Percentiles rank a stretch among this genome's conserved stretches.
phyloP scores from a whole-genome alignment of 1,140 invertebrate species.

The Philotrypesis tridentata region DNA sequence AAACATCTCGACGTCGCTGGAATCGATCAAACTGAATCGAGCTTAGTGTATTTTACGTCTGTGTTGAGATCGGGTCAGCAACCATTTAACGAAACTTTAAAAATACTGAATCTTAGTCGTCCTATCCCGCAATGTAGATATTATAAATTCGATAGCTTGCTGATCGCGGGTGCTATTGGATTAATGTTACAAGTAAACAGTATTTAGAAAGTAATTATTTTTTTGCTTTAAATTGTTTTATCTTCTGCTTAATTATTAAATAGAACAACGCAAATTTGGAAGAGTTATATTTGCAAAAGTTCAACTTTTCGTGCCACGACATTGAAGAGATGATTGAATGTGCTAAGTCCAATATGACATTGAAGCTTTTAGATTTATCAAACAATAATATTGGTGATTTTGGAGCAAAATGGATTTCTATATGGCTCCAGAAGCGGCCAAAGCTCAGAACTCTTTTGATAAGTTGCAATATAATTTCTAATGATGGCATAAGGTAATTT shows the following conservation, averaged over 20 bases:
- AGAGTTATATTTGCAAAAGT: constrained; percentile 77
- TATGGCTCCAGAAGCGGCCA: constrained; percentile 73
- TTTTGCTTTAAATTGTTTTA: constrained; percentile 14
- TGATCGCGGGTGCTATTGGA: constrained; percentile 62
- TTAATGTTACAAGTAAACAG: constrained; percentile 62
- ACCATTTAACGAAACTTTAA: constrained; percentile 66
- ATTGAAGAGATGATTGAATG: constrained; percentile 74
- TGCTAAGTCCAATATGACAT: constrained; percentile 69
- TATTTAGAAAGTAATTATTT: background rate
- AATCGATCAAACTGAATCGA: constrained; percentile 72
- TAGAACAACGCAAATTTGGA: constrained; percentile 71
- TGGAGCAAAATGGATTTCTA: constrained; percentile 72
- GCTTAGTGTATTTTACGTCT: constrained; percentile 71
- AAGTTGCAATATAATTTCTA: constrained; percentile 72
- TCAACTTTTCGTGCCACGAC: constrained; percentile 75
- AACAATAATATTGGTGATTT: constrained; percentile 76
- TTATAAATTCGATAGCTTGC: constrained; percentile 56
- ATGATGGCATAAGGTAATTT: constrained; percentile 72
- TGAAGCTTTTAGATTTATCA: constrained; percentile 75
- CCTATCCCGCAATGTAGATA: constrained; percentile 67
- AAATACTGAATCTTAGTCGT: constrained; percentile 75
- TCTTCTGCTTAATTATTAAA: constrained; percentile 20
- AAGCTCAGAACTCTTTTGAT: constrained; percentile 70
- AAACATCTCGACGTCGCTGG: constrained; percentile 75
- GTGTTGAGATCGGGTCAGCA: constrained; percentile 67